These are phyloP conservation scores for Physella acuta DNA, from an alignment of 1,140 invertebrate genomes.

Conservation along the genomic window DNA sequence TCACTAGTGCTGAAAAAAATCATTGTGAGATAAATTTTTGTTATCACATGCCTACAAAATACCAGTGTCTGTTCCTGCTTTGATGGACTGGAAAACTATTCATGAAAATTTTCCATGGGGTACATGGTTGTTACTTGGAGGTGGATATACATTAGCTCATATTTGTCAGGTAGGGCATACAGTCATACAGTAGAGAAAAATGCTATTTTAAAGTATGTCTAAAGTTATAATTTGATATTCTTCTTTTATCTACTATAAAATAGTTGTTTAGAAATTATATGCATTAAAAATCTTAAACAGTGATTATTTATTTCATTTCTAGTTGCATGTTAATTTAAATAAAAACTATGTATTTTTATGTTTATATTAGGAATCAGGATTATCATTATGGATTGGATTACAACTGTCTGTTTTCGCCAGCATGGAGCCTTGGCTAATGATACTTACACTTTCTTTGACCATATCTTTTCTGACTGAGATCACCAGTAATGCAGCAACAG, in stretches of 20 bases:
- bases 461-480: constrained; percentile 60
- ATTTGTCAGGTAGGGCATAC: constrained; percentile 41
- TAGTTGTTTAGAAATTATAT: not conserved
- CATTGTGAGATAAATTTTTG: no score
- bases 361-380: constrained; percentile 38
- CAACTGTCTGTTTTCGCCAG: constrained; percentile 43
- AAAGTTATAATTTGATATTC: no score
- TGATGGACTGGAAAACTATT: constrained; percentile 54
- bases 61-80: constrained; percentile 24
- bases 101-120: constrained; percentile 60
- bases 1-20: no score
- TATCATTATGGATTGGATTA: constrained; percentile 48
- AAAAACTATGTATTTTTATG: not conserved
- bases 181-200: no score
- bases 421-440: constrained; percentile 48
- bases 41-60: no score
- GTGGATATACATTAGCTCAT: constrained; percentile 80
- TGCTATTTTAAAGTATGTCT: no score
- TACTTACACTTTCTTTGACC: constrained; percentile 50
- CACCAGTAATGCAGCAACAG: constrained; percentile 62
- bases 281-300: not conserved
- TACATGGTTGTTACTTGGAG: constrained; percentile 65
- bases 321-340: not conserved
- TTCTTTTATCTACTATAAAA: no score
- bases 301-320: not conserved